Evolutionary conservation across 2,888 invertebrate species (phyloP).

Genomic region (Drosophila kambysellisi): DNA sequence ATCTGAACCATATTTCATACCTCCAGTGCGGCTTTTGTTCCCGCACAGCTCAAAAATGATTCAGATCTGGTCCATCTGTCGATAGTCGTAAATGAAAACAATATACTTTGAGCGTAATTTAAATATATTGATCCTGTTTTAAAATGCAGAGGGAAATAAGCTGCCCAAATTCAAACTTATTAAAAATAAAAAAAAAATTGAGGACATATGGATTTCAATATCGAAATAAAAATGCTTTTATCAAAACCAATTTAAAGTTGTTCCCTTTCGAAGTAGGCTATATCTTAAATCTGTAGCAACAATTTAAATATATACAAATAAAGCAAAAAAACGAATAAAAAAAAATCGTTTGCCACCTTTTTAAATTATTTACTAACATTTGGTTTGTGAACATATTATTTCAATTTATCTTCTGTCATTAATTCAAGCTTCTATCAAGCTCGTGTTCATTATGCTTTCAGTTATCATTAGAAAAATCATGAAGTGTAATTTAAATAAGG

Average conservation of each 20-base stretch:
- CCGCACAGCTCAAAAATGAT: background rate
- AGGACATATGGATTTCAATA: background rate
- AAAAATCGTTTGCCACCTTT: background rate
- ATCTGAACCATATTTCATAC: conserved; percentile 22
- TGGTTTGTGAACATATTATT: background rate
- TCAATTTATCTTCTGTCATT: background rate
- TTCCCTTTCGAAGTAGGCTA: background rate
- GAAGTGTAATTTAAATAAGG: background rate
- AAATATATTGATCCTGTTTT: background rate
- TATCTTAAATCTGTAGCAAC: background rate
- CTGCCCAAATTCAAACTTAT: background rate
- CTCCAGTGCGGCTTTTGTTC: conserved; percentile 27
- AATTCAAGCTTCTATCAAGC: background rate
- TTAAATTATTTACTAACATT: background rate
- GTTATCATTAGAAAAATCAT: background rate
- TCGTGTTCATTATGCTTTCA: background rate
- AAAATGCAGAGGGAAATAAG: background rate
- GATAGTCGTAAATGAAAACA: conserved; percentile 11
- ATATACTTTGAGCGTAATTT: conserved; percentile 9
- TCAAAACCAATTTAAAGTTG: background rate
- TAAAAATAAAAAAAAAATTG: background rate
- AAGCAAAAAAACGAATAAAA: background rate
- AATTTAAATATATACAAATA: background rate
- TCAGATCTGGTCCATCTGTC: conserved; percentile 12
- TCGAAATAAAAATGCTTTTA: background rate